Evolutionary conservation across 2,113 vertebrate species (phyloP), one percentile per base, ranked within the genome.

Genomic region (Hyla sarda): DNA sequence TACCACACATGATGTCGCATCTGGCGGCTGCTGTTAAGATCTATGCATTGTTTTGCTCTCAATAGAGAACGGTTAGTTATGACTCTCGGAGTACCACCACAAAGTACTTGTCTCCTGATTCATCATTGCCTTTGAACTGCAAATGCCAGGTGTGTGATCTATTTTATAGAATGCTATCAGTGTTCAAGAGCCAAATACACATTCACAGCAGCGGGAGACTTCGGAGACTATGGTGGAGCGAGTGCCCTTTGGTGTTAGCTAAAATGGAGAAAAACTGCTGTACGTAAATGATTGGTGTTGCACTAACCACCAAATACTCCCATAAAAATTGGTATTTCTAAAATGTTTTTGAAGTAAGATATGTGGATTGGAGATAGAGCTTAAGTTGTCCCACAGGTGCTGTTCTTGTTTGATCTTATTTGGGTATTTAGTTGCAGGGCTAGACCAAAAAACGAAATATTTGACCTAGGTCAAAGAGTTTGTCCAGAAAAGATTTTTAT

Each of bases 11-110:
- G 77, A 79, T 79, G 77, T 37, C 56, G 77, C 34, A 58, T 56
- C 56, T 45, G 37, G 77, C 52, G 54, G 52, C 76, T 78, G 50
- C 19, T 56, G 76, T 34, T 41, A 80, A 80, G 77, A 80, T 80
- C 77, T 60, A 58, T 23, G 56, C 13, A 6, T 80, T 80, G 54
- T 80, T 80, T 62, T 80, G 23, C n/a, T 60, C 34, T 60, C 77
- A 34, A 37, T 41, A 80, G 77, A 25, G 54, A 60, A 11, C 23
- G 34, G 54, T 80, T 60, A 80, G 54, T 80, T 80, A 80, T 80
- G 77, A 80, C 54, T 62, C 77, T 80, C 76, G 23, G 54, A 80
- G 77, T 45, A 52, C 34, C 56, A 25, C 32, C 77, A 41, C 54
- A 80, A 80, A 80, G 77, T 62, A 60, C 56, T 45, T 62, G 21